phyloP scores from a whole-genome alignment of 2,113 vertebrate species.

The Phocoena phocoena region DNA sequence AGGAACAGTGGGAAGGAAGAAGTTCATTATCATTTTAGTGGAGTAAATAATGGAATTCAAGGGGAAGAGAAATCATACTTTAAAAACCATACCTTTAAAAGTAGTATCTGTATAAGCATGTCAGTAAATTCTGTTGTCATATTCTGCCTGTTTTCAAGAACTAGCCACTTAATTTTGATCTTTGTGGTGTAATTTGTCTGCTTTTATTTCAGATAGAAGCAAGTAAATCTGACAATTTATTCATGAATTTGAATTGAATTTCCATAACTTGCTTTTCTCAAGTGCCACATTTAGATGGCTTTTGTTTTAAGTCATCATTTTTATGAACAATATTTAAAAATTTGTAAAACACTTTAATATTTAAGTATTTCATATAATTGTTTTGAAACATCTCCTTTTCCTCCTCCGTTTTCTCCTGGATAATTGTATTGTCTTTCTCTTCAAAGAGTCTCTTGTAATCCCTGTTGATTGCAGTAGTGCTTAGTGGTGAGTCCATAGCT shows the following conservation, averaged over 20 bases:
- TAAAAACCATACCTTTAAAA: slow-evolving; percentile 43
- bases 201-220: slow-evolving; percentile 44
- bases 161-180: slow-evolving; percentile 63
- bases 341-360: slow-evolving; percentile 58
- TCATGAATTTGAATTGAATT: slow-evolving; percentile 53
- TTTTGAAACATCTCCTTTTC: slow-evolving; percentile 58
- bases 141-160: slow-evolving; percentile 59
- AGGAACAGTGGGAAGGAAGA: slow-evolving; percentile 21
- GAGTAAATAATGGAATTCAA: slow-evolving; percentile 43
- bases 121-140: slow-evolving; percentile 51
- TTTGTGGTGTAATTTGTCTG: slow-evolving; percentile 57
- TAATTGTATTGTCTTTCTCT: slow-evolving; percentile 23
- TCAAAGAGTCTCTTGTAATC: slow-evolving; percentile 25
- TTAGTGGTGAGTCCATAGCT: not conserved
- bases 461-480: slow-evolving; percentile 2
- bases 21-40: slow-evolving; percentile 41
- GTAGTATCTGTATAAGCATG: not conserved
- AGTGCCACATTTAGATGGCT: slow-evolving; percentile 57
- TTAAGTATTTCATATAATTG: slow-evolving; percentile 65
- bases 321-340: slow-evolving; percentile 62
- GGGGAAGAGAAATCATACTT: slow-evolving; percentile 47
- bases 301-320: slow-evolving; percentile 69
- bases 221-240: slow-evolving; percentile 49
- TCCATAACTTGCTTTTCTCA: slow-evolving; percentile 53
- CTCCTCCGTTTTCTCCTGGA: slow-evolving; percentile 19